Percentiles rank a stretch among this genome's conserved stretches.
Evolutionary conservation across 2,113 vertebrate genomes (phyloP).

Genomic region (Phaethon lepturus): DNA sequence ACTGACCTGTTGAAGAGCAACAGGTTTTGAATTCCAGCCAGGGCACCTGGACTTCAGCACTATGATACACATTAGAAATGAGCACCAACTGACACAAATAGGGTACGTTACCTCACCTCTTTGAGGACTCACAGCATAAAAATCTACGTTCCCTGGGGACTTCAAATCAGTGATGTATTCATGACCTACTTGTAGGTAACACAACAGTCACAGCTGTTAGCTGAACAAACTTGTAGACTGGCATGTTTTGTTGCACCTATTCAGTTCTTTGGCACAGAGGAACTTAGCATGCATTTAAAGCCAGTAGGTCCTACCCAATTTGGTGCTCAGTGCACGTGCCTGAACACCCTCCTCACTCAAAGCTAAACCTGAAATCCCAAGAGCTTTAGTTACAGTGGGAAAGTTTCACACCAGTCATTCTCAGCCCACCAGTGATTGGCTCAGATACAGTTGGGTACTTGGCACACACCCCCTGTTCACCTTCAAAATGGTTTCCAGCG

Average conservation of each 20-base stretch:
- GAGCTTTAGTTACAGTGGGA: not conserved
- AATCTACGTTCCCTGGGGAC: not conserved
- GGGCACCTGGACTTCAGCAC: not conserved
- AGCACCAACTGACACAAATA: not conserved
- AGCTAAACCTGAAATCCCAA: not conserved
- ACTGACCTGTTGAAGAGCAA: not conserved
- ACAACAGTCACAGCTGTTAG: not conserved
- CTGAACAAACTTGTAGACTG: not conserved
- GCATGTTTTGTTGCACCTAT: not conserved
- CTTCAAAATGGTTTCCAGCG: not conserved
- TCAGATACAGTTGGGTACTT: not conserved
- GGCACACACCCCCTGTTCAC: fast-evolving
- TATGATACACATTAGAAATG: fast-evolving
- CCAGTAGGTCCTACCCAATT: not conserved
- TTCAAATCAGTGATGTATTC: not conserved
- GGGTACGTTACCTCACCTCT: not conserved
- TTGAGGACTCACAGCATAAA: not conserved
- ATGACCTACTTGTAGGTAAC: not conserved
- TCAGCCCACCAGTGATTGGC: fast-evolving
- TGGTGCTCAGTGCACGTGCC: not conserved
- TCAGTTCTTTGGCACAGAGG: not conserved
- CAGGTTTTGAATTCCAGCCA: not conserved
- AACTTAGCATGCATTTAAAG: fast-evolving
- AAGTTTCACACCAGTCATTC: not conserved
- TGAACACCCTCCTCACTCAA: not conserved